phyloP scores from a whole-genome alignment of 2,797 vertebrate species.

The Chelmon rostratus region DNA sequence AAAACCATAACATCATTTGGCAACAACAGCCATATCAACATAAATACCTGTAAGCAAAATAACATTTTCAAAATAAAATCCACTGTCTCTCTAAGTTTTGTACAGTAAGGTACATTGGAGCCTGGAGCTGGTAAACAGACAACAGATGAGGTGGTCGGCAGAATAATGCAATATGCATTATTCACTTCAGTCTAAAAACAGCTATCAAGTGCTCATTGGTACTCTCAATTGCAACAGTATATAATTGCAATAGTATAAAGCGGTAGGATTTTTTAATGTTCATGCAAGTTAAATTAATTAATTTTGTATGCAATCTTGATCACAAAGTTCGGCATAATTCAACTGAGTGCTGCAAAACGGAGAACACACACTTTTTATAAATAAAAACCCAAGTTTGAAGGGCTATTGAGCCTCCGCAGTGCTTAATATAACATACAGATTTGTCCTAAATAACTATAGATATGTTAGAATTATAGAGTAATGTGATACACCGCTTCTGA shows the following conservation, averaged over 20 bases:
- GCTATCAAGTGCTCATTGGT: constrained; percentile 40
- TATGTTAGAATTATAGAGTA: constrained; percentile 33
- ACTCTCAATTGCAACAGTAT: constrained; percentile 40
- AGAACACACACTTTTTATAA: constrained; percentile 20
- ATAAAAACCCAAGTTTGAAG: not conserved
- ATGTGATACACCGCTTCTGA: constrained; percentile 29
- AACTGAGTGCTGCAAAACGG: constrained; percentile 29
- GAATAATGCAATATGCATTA: constrained; percentile 67
- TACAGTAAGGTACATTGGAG: constrained; percentile 68
- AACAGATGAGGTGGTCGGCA: constrained; percentile 34
- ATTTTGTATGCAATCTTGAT: constrained; percentile 26
- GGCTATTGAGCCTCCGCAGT: constrained; percentile 7
- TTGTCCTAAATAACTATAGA: constrained; percentile 32
- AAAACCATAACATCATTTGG: constrained; percentile 64
- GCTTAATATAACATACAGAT: constrained; percentile 41
- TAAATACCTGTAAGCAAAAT: constrained; percentile 68
- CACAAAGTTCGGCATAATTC: constrained; percentile 39
- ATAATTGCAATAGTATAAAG: constrained; percentile 30
- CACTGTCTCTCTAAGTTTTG: constrained; percentile 74
- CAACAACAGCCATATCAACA: constrained; percentile 60
- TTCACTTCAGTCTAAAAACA: constrained; percentile 52
- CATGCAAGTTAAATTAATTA: constrained; percentile 68
- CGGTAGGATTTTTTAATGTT: constrained; percentile 22
- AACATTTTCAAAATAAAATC: constrained; percentile 70
- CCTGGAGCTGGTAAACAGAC: constrained; percentile 38